Conservation (phyloP, 2,888 invertebrate species). For the Cheilosia impressa region DNA sequence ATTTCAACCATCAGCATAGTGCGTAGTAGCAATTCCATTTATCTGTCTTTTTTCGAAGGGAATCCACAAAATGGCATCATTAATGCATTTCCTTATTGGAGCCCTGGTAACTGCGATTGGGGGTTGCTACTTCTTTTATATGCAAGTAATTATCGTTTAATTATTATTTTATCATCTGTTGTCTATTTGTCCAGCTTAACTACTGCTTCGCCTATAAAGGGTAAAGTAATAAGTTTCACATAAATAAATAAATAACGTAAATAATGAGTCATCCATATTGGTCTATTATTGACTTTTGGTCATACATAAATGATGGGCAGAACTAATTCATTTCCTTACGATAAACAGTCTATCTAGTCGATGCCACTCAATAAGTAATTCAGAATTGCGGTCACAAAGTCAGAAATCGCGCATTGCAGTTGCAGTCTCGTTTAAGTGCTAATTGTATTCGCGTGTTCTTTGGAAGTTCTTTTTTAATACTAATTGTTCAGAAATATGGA, state of each 20-base stretch:
- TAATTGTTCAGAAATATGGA: neutral
- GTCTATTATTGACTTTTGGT: neutral
- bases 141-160: conserved; percentile 80
- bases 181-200: neutral
- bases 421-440: neutral
- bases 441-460: neutral
- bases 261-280: too few species aligned
- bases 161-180: neutral
- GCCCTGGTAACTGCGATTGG: conserved; percentile 81
- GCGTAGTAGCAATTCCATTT: neutral
- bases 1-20: neutral
- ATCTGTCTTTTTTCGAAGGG: neutral
- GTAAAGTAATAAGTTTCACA: neutral
- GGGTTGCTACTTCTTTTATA: conserved; percentile 80
- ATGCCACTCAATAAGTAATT: neutral
- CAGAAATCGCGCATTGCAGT: neutral
- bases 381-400: neutral
- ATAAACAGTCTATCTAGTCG: neutral
- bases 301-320: neutral
- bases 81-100: conserved; percentile 80
- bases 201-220: conserved; percentile 11
- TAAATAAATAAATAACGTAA: neutral
- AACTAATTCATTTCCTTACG: neutral
- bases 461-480: neutral
- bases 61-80: conserved; percentile 63